phyloP scores from a whole-genome alignment of 2,888 invertebrate genomes.

The Ecliptopera silaceata region DNA sequence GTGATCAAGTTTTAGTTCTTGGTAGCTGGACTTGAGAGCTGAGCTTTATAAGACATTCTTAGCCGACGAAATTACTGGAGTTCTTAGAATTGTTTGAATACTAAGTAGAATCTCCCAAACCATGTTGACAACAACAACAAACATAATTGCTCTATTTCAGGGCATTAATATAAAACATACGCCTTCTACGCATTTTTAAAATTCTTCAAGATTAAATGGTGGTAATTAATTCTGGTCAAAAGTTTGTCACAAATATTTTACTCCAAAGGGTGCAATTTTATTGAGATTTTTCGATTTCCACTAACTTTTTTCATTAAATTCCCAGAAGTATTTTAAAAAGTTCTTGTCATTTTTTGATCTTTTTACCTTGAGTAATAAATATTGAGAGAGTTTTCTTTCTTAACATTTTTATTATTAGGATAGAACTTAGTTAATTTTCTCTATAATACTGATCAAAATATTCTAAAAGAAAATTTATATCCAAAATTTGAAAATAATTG shows the following conservation, averaged over 20 bases:
- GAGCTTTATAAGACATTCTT: neutral
- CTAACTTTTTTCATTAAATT: constrained; percentile 72
- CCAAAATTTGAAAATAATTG: no score
- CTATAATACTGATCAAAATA: no score
- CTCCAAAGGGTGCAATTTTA: constrained; percentile 64
- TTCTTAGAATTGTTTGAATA: no score
- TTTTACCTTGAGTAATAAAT: constrained; percentile 40
- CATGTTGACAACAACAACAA: no score
- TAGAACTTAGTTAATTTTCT: no score
- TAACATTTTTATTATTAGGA: no score
- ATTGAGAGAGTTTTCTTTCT: no score
- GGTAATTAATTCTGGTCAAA: constrained; percentile 56
- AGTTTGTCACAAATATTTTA: constrained; percentile 57
- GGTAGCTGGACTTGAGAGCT: neutral
- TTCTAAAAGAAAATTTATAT: no score
- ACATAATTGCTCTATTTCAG: constrained; percentile 20
- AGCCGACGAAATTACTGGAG: neutral
- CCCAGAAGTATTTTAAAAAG: constrained; percentile 61
- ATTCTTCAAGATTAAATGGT: constrained; percentile 39
- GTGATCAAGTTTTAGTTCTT: constrained; percentile 19
- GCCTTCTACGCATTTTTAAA: constrained; percentile 21
- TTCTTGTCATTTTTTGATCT: constrained; percentile 55
- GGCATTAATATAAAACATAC: neutral
- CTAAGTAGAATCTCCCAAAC: no score
- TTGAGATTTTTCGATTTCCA: constrained; percentile 58